These are phyloP conservation scores for Actinostola sp. DNA, from an alignment of 92 coral and sea anemone genomes.

Conservation along the genomic window DNA sequence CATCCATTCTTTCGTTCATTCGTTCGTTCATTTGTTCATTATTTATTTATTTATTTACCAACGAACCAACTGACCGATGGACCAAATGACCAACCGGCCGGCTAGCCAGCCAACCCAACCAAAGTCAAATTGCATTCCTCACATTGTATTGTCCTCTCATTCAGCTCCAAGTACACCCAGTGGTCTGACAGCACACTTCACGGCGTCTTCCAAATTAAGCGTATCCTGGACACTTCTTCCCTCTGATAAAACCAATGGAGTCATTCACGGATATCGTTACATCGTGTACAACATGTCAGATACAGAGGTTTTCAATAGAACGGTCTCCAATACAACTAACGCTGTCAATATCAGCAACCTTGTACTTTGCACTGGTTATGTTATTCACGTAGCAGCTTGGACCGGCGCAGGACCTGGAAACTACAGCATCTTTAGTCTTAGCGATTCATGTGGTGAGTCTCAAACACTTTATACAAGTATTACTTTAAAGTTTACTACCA, in stretches of 20 bases:
- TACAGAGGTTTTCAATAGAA: not conserved
- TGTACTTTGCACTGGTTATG: constrained; percentile 46
- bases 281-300: not conserved
- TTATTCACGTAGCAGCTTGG: constrained; percentile 34
- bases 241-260: constrained; percentile 11
- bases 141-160: no score
- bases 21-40: no score
- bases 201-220: constrained; percentile 5
- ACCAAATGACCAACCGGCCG: no score
- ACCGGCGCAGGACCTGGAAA: constrained; percentile 44
- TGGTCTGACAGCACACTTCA: constrained; percentile 24
- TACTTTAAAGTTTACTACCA: no score
- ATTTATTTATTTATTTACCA: no score
- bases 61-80: no score
- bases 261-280: constrained; percentile 31
- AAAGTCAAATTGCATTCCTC: no score
- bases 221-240: constrained; percentile 26
- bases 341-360: constrained; percentile 6
- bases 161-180: constrained; percentile 1
- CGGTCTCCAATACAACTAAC: constrained; percentile 9
- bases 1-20: no score
- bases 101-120: no score
- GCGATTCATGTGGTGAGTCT: no score
- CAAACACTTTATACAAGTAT: no score
- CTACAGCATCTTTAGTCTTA: constrained; percentile 9